Base-by-base conservation (phyloP, 2,797 vertebrate genomes). In the Chelidonichthys spinosus region DNA sequence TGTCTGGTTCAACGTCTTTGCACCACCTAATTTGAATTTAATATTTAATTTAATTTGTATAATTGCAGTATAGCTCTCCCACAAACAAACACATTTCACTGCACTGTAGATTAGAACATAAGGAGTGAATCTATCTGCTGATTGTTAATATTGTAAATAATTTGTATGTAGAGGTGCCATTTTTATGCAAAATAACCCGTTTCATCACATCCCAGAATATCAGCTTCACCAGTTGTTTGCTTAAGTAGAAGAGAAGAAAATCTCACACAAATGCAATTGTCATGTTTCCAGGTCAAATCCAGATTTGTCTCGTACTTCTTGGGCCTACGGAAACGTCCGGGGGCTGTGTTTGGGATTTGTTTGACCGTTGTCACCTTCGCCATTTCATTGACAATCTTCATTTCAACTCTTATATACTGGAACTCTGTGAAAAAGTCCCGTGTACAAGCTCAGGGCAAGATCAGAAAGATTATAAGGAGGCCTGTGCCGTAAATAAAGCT, bases 381-480 rank as follows among this genome's bases (percentile, higher is more conserved):
- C 90, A 90, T 98, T 94, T 94, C 92, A 85, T 78, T 97, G 88
- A 97, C 96, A 83, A 84, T 96, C 91, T 90, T 97, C 90, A 96
- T 97, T 94, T 98, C 97, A 53, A 95, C 96, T 66, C 55, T 95
- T 85, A 95, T 95, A 68, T 98, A 97, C 94, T 97, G 97, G 94
- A 97, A 92, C 92, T 95, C 95, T 90, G 94, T 97, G 89, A 97
- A 97, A 97, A 96, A 94, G 94, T 94, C 96, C 74, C 95, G 90
- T 74, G 88, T 97, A 58, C 93, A 96, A 82, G 93, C 96, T 6
- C 94, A 95, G 92, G 94, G 95, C 94, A 96, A 96, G 96, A 95
- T 97, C 94, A 96, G 95, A 96, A 97, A 96, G 95, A 97, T 97
- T 93, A 93, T 91, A 87, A 93, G 94, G 93, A 95, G 95, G 94